Evolutionary conservation across 2,797 vertebrate species (phyloP).

Genomic region (Thamnophis elegans): DNA sequence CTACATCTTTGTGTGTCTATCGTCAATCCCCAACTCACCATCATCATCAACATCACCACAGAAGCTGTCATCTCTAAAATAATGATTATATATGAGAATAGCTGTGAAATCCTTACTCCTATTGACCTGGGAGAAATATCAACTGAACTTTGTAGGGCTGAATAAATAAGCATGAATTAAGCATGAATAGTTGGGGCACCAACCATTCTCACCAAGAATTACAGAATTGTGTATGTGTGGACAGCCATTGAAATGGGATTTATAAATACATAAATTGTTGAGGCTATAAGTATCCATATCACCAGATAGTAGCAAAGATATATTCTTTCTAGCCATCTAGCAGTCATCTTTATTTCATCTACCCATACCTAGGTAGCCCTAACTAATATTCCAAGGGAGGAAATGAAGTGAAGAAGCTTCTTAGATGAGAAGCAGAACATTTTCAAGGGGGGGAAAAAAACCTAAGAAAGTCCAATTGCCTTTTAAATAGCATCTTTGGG

Average conservation of each 20-base stretch:
- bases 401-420: not conserved
- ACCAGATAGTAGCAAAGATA: not conserved
- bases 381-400: not conserved
- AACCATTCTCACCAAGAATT: not conserved
- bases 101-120: not conserved
- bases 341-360: not conserved
- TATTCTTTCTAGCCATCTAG: not conserved
- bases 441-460: not conserved
- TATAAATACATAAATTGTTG: not conserved
- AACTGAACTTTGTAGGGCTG: not conserved
- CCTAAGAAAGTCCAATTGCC: not conserved
- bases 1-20: not conserved
- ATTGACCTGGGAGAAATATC: not conserved
- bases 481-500: not conserved
- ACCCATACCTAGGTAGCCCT: not conserved
- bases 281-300: not conserved
- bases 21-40: not conserved
- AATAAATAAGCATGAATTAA: not conserved
- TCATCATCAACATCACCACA: not conserved
- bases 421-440: not conserved
- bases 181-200: not conserved
- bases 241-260: not conserved
- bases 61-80: not conserved
- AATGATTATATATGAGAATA: not conserved
- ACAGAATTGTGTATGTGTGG: not conserved